Evolutionary conservation across 2,797 vertebrate species (phyloP).

Genomic region (Hypotaenidia philippensis): DNA sequence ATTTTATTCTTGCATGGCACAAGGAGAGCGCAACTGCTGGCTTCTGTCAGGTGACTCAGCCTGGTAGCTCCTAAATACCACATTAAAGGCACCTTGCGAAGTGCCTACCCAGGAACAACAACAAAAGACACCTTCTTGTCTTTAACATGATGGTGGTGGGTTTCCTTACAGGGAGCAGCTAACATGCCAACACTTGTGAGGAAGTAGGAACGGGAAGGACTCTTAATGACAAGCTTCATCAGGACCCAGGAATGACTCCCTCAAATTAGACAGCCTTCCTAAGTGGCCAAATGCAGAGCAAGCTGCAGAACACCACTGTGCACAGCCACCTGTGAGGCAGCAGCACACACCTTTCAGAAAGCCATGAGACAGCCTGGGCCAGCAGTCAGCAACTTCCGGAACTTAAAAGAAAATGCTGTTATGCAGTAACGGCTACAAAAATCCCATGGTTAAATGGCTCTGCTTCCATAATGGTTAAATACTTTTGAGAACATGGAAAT

Average conservation of each 20-base stretch:
- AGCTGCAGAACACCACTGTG: background rate
- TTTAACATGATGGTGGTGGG: background rate
- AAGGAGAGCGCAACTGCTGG: background rate
- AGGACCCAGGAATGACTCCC: background rate
- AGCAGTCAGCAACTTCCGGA: background rate
- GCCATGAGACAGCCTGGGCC: background rate
- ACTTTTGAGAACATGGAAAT: background rate
- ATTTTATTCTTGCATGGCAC: fast-evolving
- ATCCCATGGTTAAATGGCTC: background rate
- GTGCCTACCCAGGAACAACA: fast-evolving
- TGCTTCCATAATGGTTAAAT: background rate
- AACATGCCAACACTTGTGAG: fast-evolving
- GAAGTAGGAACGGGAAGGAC: background rate
- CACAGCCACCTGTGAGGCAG: background rate
- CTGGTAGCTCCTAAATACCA: background rate
- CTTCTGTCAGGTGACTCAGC: background rate
- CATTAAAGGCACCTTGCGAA: background rate
- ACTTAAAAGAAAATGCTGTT: background rate
- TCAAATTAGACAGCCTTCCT: background rate
- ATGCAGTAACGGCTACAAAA: background rate
- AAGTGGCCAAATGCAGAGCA: background rate
- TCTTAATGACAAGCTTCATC: background rate
- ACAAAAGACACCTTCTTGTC: background rate
- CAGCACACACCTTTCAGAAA: background rate
- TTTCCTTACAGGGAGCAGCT: background rate